Evolutionary conservation across 2,888 invertebrate genomes (phyloP).

Genomic region (Cancer borealis): DNA sequence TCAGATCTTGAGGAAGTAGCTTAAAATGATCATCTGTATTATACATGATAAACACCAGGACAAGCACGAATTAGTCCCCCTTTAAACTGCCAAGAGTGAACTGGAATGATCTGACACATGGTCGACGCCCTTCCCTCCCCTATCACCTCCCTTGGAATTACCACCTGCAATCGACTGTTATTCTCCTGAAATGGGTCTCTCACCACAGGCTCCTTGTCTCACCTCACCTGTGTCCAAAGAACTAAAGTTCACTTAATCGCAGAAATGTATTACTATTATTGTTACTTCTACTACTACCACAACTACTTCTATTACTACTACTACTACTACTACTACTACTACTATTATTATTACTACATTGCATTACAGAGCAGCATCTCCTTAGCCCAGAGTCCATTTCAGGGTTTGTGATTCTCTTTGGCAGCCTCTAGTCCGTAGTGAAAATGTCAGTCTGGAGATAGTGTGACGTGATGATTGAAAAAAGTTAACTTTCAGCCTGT

Average conservation of each 20-base stretch:
- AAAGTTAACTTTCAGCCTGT: constrained; percentile 28
- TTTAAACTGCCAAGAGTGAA: constrained; percentile 27
- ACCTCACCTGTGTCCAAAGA: constrained; percentile 13
- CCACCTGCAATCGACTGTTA: constrained; percentile 27
- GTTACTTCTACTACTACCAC: background rate
- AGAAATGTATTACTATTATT: background rate
- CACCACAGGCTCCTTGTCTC: constrained; percentile 15
- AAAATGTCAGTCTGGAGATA: constrained; percentile 39
- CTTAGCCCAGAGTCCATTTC: constrained; percentile 24
- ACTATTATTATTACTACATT: background rate
- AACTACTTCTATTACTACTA: background rate
- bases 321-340: background rate
- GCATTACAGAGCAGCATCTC: background rate
- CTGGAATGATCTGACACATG: constrained; percentile 27
- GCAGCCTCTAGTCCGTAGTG: background rate
- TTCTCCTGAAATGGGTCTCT: constrained; percentile 32
- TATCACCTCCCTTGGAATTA: constrained; percentile 6
- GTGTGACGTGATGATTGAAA: constrained; percentile 1
- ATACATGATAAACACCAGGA: constrained; percentile 27
- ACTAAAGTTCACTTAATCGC: background rate
- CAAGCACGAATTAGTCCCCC: constrained; percentile 32
- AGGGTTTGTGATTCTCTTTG: constrained; percentile 46
- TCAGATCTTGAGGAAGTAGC: constrained; percentile 1
- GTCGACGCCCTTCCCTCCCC: constrained; percentile 22
- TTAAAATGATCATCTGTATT: background rate